A percentile compares a stretch with the other conserved stretches of the same genome.
These are phyloP conservation scores for Delichon dasypus DNA, from an alignment of 2,797 vertebrate species.

Conservation along the genomic window DNA sequence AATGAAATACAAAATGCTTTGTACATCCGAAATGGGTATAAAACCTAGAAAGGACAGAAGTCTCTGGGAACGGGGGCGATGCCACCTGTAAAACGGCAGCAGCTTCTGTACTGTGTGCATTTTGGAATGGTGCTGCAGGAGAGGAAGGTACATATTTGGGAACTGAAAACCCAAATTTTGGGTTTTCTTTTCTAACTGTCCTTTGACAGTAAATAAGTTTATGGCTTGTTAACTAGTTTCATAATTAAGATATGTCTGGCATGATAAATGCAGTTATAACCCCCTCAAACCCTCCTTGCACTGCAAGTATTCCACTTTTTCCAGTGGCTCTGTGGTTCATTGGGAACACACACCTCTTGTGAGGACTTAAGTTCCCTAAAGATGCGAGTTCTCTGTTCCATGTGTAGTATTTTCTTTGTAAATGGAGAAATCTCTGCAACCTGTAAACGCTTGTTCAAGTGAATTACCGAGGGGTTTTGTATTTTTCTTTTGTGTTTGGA, in stretches of 20 bases:
- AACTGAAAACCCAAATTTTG: background rate
- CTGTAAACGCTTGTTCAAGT: constrained; percentile 14
- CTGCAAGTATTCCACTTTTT: background rate
- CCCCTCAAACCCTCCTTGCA: background rate
- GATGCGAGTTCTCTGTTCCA: background rate
- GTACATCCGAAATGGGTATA: background rate
- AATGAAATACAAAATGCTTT: background rate
- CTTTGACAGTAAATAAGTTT: background rate
- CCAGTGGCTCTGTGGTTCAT: background rate
- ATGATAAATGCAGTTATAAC: background rate
- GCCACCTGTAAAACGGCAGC: accelerated
- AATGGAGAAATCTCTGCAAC: constrained; percentile 25
- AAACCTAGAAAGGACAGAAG: background rate
- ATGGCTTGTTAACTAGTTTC: background rate
- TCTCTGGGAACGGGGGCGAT: background rate
- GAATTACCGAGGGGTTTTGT: constrained; percentile 1
- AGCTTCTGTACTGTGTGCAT: accelerated
- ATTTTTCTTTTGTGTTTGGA: constrained; percentile 33
- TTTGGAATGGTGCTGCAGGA: background rate
- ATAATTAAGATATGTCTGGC: background rate
- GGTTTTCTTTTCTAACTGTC: background rate
- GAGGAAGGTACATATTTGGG: background rate
- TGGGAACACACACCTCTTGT: background rate
- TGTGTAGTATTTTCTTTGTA: background rate
- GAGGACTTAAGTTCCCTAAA: background rate